Evolutionary conservation across 2,888 invertebrate genomes (phyloP).

Genomic region (Odontomyia ornata): DNA sequence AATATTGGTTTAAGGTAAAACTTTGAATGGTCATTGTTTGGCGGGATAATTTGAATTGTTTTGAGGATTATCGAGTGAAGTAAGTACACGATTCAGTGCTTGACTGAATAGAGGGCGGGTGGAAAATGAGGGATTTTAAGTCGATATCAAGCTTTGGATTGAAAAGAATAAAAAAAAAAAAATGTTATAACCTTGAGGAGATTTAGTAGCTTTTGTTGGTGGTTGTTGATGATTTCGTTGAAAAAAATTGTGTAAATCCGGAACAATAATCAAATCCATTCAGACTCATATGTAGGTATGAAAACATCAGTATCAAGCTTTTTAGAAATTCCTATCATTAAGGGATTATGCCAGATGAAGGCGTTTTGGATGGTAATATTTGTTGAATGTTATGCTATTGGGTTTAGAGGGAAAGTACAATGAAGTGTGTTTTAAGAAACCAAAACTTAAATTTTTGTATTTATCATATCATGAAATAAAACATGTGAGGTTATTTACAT

Average conservation of each 20-base stretch:
- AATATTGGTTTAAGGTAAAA: constrained; percentile 32
- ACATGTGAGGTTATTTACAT: too few species aligned
- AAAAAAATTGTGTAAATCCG: constrained; percentile 30
- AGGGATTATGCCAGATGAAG: constrained; percentile 22
- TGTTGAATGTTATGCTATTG: too few species aligned
- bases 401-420: too few species aligned
- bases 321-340: constrained; percentile 10
- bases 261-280: constrained; percentile 37
- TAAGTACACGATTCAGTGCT: neutral
- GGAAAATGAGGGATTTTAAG: neutral
- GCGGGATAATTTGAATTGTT: constrained; percentile 41
- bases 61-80: constrained; percentile 23
- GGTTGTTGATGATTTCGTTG: neutral
- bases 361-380: too few species aligned
- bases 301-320: too few species aligned
- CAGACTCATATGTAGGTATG: neutral
- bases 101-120: neutral
- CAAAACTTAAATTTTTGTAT: too few species aligned
- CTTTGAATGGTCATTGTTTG: constrained; percentile 40
- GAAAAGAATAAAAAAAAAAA: neutral
- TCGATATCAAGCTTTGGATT: neutral
- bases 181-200: constrained; percentile 18
- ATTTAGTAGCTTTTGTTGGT: constrained; percentile 2
- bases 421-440: too few species aligned
- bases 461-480: too few species aligned